phyloP scores from a whole-genome alignment of 2,888 invertebrate species.

The Eulithis testata region DNA sequence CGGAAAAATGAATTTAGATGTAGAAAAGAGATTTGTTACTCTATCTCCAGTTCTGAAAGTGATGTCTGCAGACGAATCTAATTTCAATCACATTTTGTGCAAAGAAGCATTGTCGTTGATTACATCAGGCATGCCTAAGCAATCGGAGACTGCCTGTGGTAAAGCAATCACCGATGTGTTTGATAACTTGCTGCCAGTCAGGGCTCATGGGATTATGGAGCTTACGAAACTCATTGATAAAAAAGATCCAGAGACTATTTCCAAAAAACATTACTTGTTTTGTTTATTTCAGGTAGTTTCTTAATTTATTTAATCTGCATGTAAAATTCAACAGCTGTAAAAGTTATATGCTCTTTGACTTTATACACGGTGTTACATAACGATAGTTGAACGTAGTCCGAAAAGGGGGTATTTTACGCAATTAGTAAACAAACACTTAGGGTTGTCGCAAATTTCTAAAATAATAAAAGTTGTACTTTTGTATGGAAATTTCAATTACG shows the following conservation, averaged over 20 bases:
- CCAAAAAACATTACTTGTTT: slow-evolving; percentile 87
- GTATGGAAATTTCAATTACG: too few relatives aligned
- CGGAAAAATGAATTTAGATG: slow-evolving; percentile 43
- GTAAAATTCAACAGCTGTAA: too few relatives aligned
- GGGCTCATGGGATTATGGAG: slow-evolving; percentile 91
- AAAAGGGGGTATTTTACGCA: too few relatives aligned
- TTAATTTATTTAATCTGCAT: too few relatives aligned
- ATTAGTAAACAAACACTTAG: too few relatives aligned
- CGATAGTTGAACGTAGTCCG: too few relatives aligned
- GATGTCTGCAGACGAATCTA: slow-evolving; percentile 52
- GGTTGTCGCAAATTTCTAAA: too few relatives aligned
- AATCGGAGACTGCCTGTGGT: slow-evolving; percentile 75
- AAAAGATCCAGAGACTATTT: slow-evolving; percentile 86
- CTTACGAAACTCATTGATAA: slow-evolving; percentile 89
- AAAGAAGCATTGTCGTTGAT: slow-evolving; percentile 68
- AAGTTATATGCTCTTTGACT: too few relatives aligned
- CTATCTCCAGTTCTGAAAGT: slow-evolving; percentile 47
- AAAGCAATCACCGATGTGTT: slow-evolving; percentile 87
- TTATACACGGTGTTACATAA: too few relatives aligned
- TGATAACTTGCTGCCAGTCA: slow-evolving; percentile 90
- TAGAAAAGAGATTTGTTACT: slow-evolving; percentile 14
- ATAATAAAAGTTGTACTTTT: too few relatives aligned
- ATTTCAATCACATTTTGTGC: slow-evolving; percentile 62
- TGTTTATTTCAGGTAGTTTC: slow-evolving; percentile 88
- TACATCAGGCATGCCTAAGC: slow-evolving; percentile 47